These are phyloP conservation scores for Cantharis rufa DNA, from an alignment of 2,888 invertebrate genomes.

Conservation along the genomic window DNA sequence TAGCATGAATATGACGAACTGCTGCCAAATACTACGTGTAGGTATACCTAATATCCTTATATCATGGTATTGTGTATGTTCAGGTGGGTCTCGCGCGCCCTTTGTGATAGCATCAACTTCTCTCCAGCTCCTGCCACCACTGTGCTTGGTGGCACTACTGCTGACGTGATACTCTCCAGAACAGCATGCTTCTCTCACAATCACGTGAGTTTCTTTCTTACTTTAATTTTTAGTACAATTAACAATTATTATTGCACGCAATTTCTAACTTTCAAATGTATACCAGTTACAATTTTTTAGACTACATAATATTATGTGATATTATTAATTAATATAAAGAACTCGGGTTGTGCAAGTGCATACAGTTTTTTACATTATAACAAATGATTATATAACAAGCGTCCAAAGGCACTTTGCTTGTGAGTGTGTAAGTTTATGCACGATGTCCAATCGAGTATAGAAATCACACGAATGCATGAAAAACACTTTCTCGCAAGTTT, in stretches of 20 bases:
- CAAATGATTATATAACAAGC: no score
- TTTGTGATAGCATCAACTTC: conserved; percentile 37
- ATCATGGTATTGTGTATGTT: conserved; percentile 33
- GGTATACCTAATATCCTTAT: background rate
- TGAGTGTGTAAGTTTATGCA: no score
- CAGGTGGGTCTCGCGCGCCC: conserved; percentile 51
- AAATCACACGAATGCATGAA: no score
- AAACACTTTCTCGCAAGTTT: no score
- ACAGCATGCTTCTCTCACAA: conserved; percentile 46
- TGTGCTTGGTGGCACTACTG: conserved; percentile 49
- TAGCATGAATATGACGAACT: background rate
- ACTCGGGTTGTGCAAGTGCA: background rate
- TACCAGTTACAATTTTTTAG: background rate
- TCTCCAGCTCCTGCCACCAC: conserved; percentile 49
- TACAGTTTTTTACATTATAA: background rate
- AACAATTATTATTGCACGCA: background rate
- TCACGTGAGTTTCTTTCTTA: conserved; percentile 43
- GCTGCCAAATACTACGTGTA: background rate
- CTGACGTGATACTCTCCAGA: conserved; percentile 48
- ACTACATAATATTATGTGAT: background rate
- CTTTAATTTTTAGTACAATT: background rate
- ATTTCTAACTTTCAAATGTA: background rate
- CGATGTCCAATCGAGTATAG: no score
- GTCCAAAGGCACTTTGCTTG: no score
- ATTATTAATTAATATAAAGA: background rate